Conservation (phyloP, 2,113 vertebrate genomes). For the Mustelus asterias region DNA sequence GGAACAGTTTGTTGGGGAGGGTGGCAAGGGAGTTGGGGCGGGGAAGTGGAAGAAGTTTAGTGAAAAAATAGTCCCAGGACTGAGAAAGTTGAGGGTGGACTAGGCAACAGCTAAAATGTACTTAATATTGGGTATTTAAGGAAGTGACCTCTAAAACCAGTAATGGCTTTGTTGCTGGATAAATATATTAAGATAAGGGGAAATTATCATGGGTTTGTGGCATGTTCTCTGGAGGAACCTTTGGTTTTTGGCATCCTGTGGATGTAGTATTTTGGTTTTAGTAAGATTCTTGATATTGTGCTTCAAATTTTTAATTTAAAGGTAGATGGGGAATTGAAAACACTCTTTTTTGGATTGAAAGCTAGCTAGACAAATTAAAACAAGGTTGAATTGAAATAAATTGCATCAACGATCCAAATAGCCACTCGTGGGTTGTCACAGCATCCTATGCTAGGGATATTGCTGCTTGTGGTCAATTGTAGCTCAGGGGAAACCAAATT, state of each 20-base stretch:
- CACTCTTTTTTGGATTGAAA: neutral
- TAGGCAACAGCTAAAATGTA: neutral
- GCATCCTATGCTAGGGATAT: neutral
- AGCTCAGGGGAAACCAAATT: neutral
- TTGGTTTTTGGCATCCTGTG: neutral
- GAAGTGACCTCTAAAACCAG: neutral
- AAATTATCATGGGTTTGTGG: neutral
- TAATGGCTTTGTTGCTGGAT: neutral
- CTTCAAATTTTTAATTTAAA: neutral
- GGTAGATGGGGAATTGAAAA: neutral
- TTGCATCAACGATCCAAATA: neutral
- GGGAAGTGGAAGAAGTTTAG: no score
- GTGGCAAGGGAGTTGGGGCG: no score
- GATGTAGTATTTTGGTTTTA: neutral
- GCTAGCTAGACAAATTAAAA: no score
- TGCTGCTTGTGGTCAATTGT: neutral
- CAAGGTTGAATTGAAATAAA: neutral
- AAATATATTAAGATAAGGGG: neutral
- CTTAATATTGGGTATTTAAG: neutral
- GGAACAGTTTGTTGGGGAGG: no score
- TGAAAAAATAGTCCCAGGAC: neutral
- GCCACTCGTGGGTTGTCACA: neutral
- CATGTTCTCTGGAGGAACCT: neutral
- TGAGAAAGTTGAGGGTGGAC: neutral
- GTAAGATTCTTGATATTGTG: neutral